Base-by-base conservation (phyloP, 30 jellyfish, hydroid and myxozoan species). In the Sanderia malayensis region DNA sequence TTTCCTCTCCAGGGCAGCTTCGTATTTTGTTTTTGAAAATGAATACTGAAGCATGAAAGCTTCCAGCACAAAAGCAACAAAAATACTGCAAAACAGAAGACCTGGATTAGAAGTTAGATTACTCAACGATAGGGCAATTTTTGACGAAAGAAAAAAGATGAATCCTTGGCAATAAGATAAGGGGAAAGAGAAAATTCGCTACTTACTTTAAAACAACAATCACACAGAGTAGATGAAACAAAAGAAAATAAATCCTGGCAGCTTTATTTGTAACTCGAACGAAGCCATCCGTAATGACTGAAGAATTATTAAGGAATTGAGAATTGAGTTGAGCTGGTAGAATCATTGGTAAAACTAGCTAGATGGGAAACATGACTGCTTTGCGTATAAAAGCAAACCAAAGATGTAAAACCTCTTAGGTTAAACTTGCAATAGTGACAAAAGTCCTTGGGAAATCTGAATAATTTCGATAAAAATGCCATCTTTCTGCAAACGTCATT, bases 21-120 rank as follows among this genome's bases (percentile, higher is more conserved):
- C 95, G 62, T 70, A 92, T 41, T 84, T 74, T 4, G 89, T 89
- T 31, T 84, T 80, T 32, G 99, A 92, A 30, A 92, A 76, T n/a
- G 99, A 70, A 63, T 85, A 92, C 62, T 92, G 99, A 64, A 92
- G 83, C 96, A 92, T 92, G 86, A 92, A 92, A 4, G 99, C 99
- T 58, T 92, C 99, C 88, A 92, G 74, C 60, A 92, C 70, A 61
- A 92, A 92, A 24, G 99, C 99, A 29, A 92, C 96, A 46, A 92
- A 92, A 10, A 92, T 92, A 77, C 99, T 92, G 84, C 44, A 70
- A 79, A 24, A 37, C 25, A 27, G 30, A 49, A 15, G 41, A 1
- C 4, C 31, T n/a, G 31, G 23, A 7, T 66, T 66, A 70, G 4
- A 19, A 2, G 6, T 23, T 24, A 61, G 9, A 55, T 55, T 25